Evolutionary conservation across 2,888 invertebrate species (phyloP), one percentile per base, ranked within the genome.

Genomic region (Nemoura dubitans): DNA sequence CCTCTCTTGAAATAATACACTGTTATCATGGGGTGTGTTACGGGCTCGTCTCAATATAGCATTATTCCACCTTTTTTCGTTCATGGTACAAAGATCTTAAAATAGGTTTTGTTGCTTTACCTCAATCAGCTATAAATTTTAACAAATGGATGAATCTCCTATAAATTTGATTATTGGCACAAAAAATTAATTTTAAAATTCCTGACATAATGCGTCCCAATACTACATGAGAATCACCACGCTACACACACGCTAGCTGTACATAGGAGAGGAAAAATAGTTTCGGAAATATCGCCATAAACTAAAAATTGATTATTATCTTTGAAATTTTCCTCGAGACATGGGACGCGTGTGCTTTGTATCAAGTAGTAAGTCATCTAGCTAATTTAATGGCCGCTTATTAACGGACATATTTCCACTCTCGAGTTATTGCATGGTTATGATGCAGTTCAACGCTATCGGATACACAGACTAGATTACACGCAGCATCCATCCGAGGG

Each of bases 331-430:
- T 59, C 59, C 59, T 21, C 16, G 2, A 59, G 59, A 16, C 21
- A 7, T 59, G 59, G 3, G 59, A 59, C 59, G 21, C 59, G 21
- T 21, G 21, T 59, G 59, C 21, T 21, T 10, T 59, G 59, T 21
- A 59, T 59, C 59, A 59, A 10, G 59, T 59, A 59, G 59, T 59
- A 59, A 59, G 59, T 59, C 59, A 59, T 59, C 59, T 59, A 59
- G 59, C 3, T 59, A 59, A 59, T 59, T 59, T 88, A 87, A 87
- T 87, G 86, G 87, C 86, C 80, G 88, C 87, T 88, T 87, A 88
- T 88, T 88, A 88, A 87, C 29, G 87, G 87, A 87, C 87, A 87
- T 87, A 88, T 88, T 87, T 87, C 30, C 80, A 80, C 85, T 82
- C 43, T 59, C 87, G 88, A 87, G 87, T 88, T 88, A 87, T 87